Evolutionary conservation across 2,888 invertebrate genomes (phyloP).

Genomic region (Proisotoma minuta): DNA sequence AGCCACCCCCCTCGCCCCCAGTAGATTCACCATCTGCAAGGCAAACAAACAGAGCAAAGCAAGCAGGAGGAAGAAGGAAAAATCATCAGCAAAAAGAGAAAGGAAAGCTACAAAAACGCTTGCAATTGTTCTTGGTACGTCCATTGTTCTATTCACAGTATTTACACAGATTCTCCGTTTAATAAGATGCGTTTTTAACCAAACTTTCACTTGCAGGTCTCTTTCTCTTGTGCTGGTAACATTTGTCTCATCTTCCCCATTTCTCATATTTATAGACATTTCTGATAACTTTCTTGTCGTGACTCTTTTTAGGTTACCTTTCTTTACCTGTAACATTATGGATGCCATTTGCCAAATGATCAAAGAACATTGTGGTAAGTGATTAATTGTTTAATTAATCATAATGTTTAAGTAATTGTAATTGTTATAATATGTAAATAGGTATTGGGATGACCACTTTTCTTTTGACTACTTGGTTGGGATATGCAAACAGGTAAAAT

Average conservation of each 20-base stretch:
- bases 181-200: neutral
- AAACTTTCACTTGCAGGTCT: slow-evolving; percentile 66
- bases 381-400: no score
- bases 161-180: neutral
- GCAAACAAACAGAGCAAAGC: slow-evolving; percentile 94
- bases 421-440: neutral
- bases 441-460: slow-evolving; percentile 79
- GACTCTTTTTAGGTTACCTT: no score
- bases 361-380: slow-evolving; percentile 68
- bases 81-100: slow-evolving; percentile 88
- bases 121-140: slow-evolving; percentile 93
- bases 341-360: slow-evolving; percentile 92
- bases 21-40: slow-evolving; percentile 84
- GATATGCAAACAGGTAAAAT: slow-evolving; percentile 66
- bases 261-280: no score
- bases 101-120: slow-evolving; percentile 97
- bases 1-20: slow-evolving; percentile 57
- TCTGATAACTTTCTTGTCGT: no score
- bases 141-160: neutral
- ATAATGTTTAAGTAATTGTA: no score
- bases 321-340: slow-evolving; percentile 96
- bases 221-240: slow-evolving; percentile 94
- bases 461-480: slow-evolving; percentile 93
- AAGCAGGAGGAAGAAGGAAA: slow-evolving; percentile 88
- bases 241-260: no score